Evolutionary conservation across 2,113 vertebrate species (phyloP).

Genomic region (Amphiprion ocellaris): DNA sequence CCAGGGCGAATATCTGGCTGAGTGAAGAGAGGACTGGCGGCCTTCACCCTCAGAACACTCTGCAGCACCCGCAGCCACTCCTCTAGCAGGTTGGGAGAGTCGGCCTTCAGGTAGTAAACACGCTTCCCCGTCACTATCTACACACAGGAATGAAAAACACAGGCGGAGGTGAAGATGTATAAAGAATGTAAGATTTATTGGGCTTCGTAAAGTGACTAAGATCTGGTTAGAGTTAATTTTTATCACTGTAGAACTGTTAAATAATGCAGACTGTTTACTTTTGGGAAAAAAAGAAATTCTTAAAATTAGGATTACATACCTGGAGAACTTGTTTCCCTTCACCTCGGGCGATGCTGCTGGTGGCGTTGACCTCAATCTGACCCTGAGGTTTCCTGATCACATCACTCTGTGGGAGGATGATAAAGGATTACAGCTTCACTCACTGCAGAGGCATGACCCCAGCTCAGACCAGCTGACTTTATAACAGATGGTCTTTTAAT

Average conservation of each 20-base stretch:
- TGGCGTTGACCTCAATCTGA: constrained; percentile 94
- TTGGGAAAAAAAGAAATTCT: not conserved
- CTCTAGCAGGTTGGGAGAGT: constrained; percentile 97
- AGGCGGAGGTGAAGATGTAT: not conserved
- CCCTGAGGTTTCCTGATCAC: constrained; percentile 97
- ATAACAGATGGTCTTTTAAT: no score
- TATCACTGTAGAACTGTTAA: not conserved
- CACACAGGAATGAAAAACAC: not conserved
- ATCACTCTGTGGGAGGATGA: constrained; percentile 87
- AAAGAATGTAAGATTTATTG: no score
- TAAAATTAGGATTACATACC: constrained; percentile 76
- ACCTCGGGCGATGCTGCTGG: constrained; percentile 91
- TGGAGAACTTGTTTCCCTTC: constrained; percentile 97
- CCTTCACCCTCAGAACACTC: constrained; percentile 92
- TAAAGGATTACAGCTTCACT: not conserved
- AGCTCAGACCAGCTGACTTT: no score
- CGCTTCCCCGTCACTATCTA: constrained; percentile 94
- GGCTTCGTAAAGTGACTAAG: no score
- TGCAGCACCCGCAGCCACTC: constrained; percentile 96
- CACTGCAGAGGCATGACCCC: no score
- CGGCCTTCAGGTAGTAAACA: constrained; percentile 93
- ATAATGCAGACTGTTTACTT: no score
- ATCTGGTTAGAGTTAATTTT: not conserved
- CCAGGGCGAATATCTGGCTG: constrained; percentile 90
- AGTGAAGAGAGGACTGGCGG: constrained; percentile 91